Conservation (phyloP, 2,888 invertebrate species). For the Pyrgus malvae region DNA sequence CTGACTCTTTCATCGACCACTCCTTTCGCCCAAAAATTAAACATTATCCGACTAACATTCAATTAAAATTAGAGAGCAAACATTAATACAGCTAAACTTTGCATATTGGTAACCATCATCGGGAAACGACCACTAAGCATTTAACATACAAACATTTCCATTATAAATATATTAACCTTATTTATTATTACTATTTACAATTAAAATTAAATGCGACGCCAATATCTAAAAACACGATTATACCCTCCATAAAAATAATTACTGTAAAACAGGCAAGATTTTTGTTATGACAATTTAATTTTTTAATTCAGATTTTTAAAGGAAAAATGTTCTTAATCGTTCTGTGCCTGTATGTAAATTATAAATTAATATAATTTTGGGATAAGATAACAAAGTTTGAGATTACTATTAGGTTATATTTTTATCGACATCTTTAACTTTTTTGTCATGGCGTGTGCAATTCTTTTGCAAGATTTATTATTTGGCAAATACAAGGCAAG, state of each 20-base stretch:
- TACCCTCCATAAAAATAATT: neutral
- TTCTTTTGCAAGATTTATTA: constrained; percentile 2
- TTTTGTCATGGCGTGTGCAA: constrained; percentile 7
- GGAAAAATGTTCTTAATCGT: too few species aligned
- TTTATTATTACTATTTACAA: constrained; percentile 9
- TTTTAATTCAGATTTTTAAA: too few species aligned
- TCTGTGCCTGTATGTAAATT: too few species aligned
- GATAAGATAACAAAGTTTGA: too few species aligned
- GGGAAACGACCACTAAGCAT: neutral
- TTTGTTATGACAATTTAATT: too few species aligned
- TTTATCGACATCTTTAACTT: too few species aligned
- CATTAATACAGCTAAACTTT: neutral
- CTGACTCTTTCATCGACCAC: too few species aligned
- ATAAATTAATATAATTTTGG: too few species aligned
- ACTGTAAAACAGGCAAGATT: constrained; percentile 18
- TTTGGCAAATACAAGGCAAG: constrained; percentile 20
- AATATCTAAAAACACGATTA: constrained; percentile 11
- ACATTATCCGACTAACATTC: too few species aligned
- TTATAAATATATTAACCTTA: constrained; percentile 8
- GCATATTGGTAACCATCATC: constrained; percentile 10
- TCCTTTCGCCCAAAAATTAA: too few species aligned
- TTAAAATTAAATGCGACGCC: constrained; percentile 19
- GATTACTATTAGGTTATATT: too few species aligned
- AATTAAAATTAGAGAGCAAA: too few species aligned
- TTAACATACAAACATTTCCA: constrained; percentile 4